Conservation (phyloP, 2,888 invertebrate genomes). For the Tiphia femorata region DNA sequence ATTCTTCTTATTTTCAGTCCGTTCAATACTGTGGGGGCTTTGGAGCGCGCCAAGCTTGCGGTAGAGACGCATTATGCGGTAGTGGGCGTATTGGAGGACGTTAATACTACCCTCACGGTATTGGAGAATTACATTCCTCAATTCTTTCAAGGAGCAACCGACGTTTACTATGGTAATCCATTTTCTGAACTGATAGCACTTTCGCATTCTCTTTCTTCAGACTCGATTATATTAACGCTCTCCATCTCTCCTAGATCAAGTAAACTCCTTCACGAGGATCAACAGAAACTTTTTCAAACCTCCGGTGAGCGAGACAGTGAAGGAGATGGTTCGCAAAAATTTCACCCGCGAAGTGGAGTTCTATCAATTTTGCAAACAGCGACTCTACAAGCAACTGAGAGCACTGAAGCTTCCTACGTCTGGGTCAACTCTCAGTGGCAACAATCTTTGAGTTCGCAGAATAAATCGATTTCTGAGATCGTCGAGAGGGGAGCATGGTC, state of each 20-base stretch:
- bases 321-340: constrained; percentile 86
- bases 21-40: constrained; percentile 85
- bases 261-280: constrained; percentile 82
- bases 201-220: not conserved
- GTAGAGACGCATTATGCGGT: constrained; percentile 91
- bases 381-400: constrained; percentile 83
- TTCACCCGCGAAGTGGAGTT: constrained; percentile 92
- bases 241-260: constrained; percentile 73
- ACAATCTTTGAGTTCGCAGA: constrained; percentile 12
- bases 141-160: constrained; percentile 84
- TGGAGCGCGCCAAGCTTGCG: constrained; percentile 86
- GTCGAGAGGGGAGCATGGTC: too few species aligned
- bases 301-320: constrained; percentile 86
- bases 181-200: too few species aligned
- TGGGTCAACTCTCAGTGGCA: constrained; percentile 12
- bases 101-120: constrained; percentile 88
- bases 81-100: constrained; percentile 89
- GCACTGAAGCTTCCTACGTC: constrained; percentile 75
- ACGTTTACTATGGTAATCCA: constrained; percentile 86
- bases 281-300: constrained; percentile 91
- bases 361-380: constrained; percentile 89
- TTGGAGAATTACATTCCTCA: constrained; percentile 87
- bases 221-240: not conserved
- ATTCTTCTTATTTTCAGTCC: constrained; percentile 72
- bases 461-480: not conserved